Conservation (phyloP, 2,888 invertebrate genomes). For the Protophormia terraenovae region DNA sequence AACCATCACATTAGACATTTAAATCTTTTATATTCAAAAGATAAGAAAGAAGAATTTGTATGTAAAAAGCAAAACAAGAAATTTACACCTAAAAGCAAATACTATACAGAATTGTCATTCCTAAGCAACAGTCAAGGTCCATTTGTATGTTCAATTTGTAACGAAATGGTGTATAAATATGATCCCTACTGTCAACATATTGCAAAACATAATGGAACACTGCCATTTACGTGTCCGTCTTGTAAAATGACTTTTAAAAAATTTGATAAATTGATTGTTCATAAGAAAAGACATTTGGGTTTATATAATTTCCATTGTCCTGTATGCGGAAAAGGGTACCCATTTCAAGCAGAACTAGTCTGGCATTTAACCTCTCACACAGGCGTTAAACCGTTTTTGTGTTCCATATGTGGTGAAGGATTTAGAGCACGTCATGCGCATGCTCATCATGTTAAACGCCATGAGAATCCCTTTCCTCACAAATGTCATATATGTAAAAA, state of each 20-base stretch:
- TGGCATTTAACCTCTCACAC: constrained; percentile 12
- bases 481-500: constrained; percentile 36
- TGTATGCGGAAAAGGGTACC: constrained; percentile 27
- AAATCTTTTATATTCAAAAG: constrained; percentile 30
- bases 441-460: constrained; percentile 28
- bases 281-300: constrained; percentile 11
- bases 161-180: not conserved
- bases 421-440: constrained; percentile 69
- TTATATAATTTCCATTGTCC: not conserved
- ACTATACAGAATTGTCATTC: constrained; percentile 1
- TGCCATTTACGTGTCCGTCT: constrained; percentile 5
- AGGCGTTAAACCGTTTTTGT: constrained; percentile 56
- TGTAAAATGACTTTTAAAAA: constrained; percentile 10
- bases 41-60: constrained; percentile 25
- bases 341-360: not conserved
- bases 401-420: constrained; percentile 70
- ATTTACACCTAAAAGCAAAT: constrained; percentile 17
- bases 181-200: constrained; percentile 7
- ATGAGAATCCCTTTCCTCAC: constrained; percentile 36
- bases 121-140: constrained; percentile 14
- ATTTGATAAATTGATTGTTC: constrained; percentile 1
- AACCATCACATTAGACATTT: constrained; percentile 14
- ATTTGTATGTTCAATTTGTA: constrained; percentile 12
- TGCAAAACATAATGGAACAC: not conserved
- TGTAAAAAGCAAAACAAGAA: constrained; percentile 29